Evolutionary conservation across 2,888 invertebrate genomes (phyloP).

Genomic region (Drosophila picticornis): DNA sequence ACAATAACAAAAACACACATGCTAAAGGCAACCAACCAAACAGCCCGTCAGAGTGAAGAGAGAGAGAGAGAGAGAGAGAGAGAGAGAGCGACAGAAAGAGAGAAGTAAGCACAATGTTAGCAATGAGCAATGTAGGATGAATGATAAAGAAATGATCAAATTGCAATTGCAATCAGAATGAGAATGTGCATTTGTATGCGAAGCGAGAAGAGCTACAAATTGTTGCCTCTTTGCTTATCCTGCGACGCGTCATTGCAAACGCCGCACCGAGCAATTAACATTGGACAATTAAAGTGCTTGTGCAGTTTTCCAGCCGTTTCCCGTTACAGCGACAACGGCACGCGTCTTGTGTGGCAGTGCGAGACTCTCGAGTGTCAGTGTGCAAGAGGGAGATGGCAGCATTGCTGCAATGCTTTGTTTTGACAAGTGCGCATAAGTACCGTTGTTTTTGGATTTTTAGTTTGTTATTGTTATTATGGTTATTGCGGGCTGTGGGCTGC

Average conservation of each 20-base stretch:
- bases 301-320: constrained; percentile 15
- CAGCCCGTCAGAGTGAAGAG: neutral
- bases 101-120: neutral
- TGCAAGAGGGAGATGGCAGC: constrained; percentile 19
- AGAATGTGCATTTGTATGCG: constrained; percentile 5
- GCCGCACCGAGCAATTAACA: constrained; percentile 59
- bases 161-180: constrained; percentile 12
- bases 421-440: constrained; percentile 68
- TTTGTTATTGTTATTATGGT: constrained; percentile 18
- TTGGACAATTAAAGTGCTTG: constrained; percentile 58
- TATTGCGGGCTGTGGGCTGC: constrained; percentile 16
- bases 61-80: neutral
- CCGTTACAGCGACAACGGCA: constrained; percentile 11
- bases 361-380: neutral
- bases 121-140: constrained; percentile 3
- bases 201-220: constrained; percentile 5
- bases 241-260: constrained; percentile 39
- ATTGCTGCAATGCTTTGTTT: constrained; percentile 51
- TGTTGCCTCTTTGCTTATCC: constrained; percentile 31
- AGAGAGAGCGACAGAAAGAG: neutral
- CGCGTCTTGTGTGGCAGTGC: constrained; percentile 45
- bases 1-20: constrained; percentile 9
- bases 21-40: constrained; percentile 1
- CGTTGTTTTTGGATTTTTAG: constrained; percentile 27
- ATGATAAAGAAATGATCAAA: constrained; percentile 8